phyloP scores from a whole-genome alignment of 2,888 invertebrate species.

The Oscheius sp. region DNA sequence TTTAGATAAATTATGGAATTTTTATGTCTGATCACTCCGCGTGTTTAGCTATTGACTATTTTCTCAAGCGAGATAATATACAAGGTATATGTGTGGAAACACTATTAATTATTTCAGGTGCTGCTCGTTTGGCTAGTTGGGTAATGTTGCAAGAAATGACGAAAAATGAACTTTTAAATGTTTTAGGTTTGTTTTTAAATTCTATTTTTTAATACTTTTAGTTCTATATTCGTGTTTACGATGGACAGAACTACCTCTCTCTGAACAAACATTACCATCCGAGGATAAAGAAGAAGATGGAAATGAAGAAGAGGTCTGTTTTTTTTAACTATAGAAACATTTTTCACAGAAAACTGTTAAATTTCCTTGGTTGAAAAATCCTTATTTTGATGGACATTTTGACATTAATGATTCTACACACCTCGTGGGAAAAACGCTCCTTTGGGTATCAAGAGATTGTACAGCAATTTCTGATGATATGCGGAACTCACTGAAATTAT shows the following conservation, averaged over 20 bases:
- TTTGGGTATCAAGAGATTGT: conserved; percentile 57
- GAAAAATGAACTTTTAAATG: conserved; percentile 54
- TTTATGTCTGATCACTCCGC: conserved; percentile 85
- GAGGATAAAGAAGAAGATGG: conserved; percentile 67
- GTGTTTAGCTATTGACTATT: conserved; percentile 83
- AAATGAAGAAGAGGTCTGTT: conserved; percentile 53
- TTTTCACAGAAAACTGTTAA: conserved; percentile 77
- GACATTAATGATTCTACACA: conserved; percentile 80
- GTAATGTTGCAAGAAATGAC: conserved; percentile 78
- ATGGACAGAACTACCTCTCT: conserved; percentile 59
- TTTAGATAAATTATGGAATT: conserved; percentile 82
- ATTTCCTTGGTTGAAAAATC: conserved; percentile 82
- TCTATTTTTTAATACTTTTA: neutral
- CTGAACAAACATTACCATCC: conserved; percentile 47
- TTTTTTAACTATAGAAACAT: neutral
- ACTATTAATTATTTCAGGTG: conserved; percentile 72
- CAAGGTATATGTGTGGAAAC: conserved; percentile 57
- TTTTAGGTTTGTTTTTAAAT: conserved; percentile 26
- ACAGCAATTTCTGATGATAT: conserved; percentile 26
- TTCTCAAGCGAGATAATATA: conserved; percentile 74
- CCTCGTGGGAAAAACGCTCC: conserved; percentile 84
- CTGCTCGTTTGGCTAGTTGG: conserved; percentile 81
- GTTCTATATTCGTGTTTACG: conserved; percentile 43
- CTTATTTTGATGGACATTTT: conserved; percentile 88
- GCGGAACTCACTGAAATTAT: conserved; percentile 30